A percentile compares a stretch with the other conserved stretches of the same genome.
Conservation (phyloP, 2,113 vertebrate species). For the Camelus bactrianus region DNA sequence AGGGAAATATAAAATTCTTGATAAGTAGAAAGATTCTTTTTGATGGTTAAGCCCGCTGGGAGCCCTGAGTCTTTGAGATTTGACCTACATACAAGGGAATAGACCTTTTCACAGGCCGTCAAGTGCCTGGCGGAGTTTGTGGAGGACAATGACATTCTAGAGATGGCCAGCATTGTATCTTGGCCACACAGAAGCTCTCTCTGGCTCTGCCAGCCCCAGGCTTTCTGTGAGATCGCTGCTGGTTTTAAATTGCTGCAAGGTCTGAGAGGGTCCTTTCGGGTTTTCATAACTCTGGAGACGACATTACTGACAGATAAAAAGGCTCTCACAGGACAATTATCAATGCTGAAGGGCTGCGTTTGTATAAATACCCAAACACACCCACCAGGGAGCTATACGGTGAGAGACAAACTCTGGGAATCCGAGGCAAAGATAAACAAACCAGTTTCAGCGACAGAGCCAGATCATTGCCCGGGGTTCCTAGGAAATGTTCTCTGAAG, state of each 20-base stretch:
- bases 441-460: background rate
- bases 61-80: constrained; percentile 40
- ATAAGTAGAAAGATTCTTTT: constrained; percentile 19
- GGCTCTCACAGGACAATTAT: background rate
- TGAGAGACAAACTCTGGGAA: background rate
- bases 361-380: constrained; percentile 49
- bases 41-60: constrained; percentile 50
- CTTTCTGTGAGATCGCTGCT: background rate
- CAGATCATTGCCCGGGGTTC: background rate
- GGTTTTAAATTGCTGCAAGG: background rate
- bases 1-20: background rate
- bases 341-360: background rate
- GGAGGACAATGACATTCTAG: background rate
- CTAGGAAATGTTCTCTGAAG: background rate
- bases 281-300: background rate
- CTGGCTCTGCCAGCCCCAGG: background rate
- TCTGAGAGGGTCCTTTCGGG: background rate
- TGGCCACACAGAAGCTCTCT: background rate
- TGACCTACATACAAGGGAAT: background rate
- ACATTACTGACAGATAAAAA: background rate
- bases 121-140: background rate
- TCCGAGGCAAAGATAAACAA: constrained; percentile 42
- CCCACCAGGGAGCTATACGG: background rate
- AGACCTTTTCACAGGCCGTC: background rate
- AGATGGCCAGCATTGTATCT: background rate